Base-by-base conservation (phyloP, 1,140 invertebrate species). In the Drosophila orena region DNA sequence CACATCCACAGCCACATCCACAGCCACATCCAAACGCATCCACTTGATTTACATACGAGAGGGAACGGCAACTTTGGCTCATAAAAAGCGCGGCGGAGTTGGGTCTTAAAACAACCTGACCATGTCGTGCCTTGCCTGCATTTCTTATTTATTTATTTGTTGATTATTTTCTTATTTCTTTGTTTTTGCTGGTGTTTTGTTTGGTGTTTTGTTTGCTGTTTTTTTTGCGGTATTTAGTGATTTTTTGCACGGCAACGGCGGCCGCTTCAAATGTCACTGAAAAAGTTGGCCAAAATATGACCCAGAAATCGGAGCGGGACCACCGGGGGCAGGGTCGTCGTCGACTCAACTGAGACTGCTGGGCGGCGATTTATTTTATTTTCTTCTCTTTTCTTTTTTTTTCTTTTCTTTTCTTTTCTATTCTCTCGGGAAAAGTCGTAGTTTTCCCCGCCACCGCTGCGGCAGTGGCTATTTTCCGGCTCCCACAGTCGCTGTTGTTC, bases 241-340 rank as follows among this genome's bases (percentile, higher is more conserved):
- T 50, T 62, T 52, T 47, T 17, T 55, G n/a, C 58, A 40, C 38
- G 54, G 24, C 65, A 37, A 38, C 49, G 61, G 46, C 81, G 81
- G 81, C 73, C 76, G 78, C 81, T 86, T 85, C 81, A 85, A 85
- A 86, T 85, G 74, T 81, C 81, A 86, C 64, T 76, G 46, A 38
- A 86, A 85, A 86, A 85, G 68, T 86, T 78, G 74, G 81, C 52
- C 79, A 78, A 85, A 86, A 88, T 75, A 81, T 85, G 81, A 85
- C 81, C 78, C 81, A 85, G 78, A 88, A 85, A 85, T 88, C 64
- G 38, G 60, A 66, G 69, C 35, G 57, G 60, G 57, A 53, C 38
- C 49, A 46, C 52, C 57, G 52, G 27, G 37, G 35, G 12, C n/a
- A 15, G 24, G 30, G 30, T 20, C 5, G 34, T 35, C 30, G 30